Percentiles rank a stretch among this genome's conserved stretches.
These are phyloP conservation scores for Riparia riparia DNA, from an alignment of 2,113 vertebrate genomes.

Conservation along the genomic window DNA sequence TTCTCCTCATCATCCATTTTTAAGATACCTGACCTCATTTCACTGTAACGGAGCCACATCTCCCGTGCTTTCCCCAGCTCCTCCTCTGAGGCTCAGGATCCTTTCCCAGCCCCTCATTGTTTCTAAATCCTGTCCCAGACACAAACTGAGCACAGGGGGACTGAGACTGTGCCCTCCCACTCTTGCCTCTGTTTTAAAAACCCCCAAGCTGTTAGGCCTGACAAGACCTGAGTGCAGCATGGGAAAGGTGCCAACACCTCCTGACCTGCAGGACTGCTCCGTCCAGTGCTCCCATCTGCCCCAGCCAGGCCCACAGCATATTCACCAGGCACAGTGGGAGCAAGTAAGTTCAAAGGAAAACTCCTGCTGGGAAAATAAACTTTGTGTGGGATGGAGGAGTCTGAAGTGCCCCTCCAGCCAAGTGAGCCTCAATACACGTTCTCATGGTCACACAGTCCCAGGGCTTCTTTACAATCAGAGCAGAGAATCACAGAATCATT, in stretches of 20 bases:
- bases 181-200: neutral
- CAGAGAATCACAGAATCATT: neutral
- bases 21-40: neutral
- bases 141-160: neutral
- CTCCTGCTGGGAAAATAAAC: neutral
- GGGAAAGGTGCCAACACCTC: neutral
- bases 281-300: fast-evolving
- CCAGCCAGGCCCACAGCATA: neutral
- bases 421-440: fast-evolving
- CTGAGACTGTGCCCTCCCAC: neutral
- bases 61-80: neutral
- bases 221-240: neutral
- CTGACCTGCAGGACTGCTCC: neutral
- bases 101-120: neutral
- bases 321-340: neutral
- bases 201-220: neutral
- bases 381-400: neutral
- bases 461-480: neutral
- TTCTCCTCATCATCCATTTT: neutral
- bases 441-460: neutral
- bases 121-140: neutral
- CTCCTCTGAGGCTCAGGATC: neutral
- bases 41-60: neutral
- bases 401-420: neutral
- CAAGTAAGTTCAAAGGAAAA: neutral